A percentile compares a stretch with the other conserved stretches of the same genome.
These are phyloP conservation scores for Phengaris arion DNA, from an alignment of 2,888 invertebrate species.

Conservation along the genomic window DNA sequence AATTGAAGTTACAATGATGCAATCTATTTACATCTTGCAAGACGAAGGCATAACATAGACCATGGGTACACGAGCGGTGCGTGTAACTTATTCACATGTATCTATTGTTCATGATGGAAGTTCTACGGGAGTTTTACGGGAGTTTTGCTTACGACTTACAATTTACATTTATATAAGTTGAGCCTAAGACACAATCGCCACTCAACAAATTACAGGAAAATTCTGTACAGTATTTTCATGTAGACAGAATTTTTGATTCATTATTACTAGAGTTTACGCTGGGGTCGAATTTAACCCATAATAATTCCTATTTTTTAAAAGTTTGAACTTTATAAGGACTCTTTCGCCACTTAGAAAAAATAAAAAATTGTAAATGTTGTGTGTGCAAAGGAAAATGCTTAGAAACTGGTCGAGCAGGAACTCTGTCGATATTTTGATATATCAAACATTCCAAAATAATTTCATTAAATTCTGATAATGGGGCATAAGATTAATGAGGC, in stretches of 20 bases:
- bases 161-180: conserved; percentile 18
- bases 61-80: background rate
- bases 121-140: background rate
- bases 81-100: background rate
- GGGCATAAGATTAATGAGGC: background rate
- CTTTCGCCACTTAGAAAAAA: too few relatives aligned
- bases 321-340: too few relatives aligned
- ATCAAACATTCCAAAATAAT: background rate
- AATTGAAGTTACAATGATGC: too few relatives aligned
- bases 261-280: too few relatives aligned
- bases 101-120: background rate
- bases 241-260: too few relatives aligned
- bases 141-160: background rate
- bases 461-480: background rate
- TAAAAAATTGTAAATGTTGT: too few relatives aligned
- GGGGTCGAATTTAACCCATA: too few relatives aligned
- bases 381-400: too few relatives aligned
- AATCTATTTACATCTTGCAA: background rate
- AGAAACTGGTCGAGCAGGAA: too few relatives aligned
- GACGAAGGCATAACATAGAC: background rate
- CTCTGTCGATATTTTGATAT: background rate
- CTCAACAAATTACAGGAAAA: background rate
- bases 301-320: too few relatives aligned
- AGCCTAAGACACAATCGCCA: background rate
- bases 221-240: background rate